Evolutionary conservation across 2,113 vertebrate genomes (phyloP), one percentile per base, ranked within the genome.

Genomic region (Gadus chalcogrammus): DNA sequence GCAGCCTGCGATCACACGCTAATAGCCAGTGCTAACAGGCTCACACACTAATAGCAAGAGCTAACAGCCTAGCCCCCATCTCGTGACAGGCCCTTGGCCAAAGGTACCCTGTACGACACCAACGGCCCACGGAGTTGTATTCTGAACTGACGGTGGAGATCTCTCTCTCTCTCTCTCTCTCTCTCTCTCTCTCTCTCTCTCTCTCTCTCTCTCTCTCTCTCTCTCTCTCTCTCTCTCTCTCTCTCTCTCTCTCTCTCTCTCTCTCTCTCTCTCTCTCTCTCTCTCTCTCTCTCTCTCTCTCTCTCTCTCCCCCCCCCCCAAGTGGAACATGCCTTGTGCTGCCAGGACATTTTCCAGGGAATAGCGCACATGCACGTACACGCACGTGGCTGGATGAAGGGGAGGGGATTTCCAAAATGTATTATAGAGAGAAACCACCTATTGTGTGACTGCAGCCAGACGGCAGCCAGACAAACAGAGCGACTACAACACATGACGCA

Each of bases 331-430:
- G 28, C 4, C 24, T n/a, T 68, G 38, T 70, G 20, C 4, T 68
- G 58, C 63, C 67, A 61, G 67, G 74, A 68, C 61, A 77, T 72
- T 67, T 74, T 17, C 79, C 65, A 56, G 58, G 28, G 67, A 56
- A 68, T 79, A 74, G 69, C 61, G 61, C 64, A 70, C 65, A 13
- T 64, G 52, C 59, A 73, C 75, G 73, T 35, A 0, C 12, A n/a
- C 13, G 4, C 58, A 59, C 58, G 18, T 20, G 20, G 22, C 18
- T 22, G 18, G 20, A 12, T 22, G 18, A 13, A 27, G 27, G 27
- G 27, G 12, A 15, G 61, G 61, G 61, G 12, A 31, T 15, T 31
- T 31, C 7, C 60, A 24, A 18, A 55, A 18, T 13, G 60, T 9
- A 18, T 59, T 17, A 59, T 18, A 13, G 28, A 5, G 35, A 71